A percentile compares a stretch with the other conserved stretches of the same genome.
phyloP scores from a whole-genome alignment of 2,888 invertebrate genomes.

The Bimastos eiseni region DNA sequence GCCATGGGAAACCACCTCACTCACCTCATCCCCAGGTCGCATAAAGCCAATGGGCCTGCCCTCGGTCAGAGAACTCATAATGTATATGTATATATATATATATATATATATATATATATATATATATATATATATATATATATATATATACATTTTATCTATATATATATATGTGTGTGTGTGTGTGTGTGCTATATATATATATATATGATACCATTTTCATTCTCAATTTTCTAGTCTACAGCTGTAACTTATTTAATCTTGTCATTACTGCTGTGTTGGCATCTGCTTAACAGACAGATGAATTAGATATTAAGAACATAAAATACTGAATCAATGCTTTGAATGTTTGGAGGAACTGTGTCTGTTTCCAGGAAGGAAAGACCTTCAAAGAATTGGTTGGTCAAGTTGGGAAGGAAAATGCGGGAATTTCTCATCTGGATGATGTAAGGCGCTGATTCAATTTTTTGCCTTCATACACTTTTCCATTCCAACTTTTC shows the following conservation, averaged over 20 bases:
- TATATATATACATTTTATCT: too few relatives aligned
- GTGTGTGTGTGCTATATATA: too few relatives aligned
- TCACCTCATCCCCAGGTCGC: too few relatives aligned
- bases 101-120: too few relatives aligned
- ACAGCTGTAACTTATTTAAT: neutral
- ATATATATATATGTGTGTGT: too few relatives aligned
- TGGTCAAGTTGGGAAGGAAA: slow-evolving; percentile 47
- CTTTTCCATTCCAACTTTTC: neutral
- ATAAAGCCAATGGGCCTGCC: too few relatives aligned
- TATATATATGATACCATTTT: too few relatives aligned
- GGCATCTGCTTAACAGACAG: neutral
- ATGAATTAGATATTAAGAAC: neutral
- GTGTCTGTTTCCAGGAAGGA: slow-evolving; percentile 44
- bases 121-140: too few relatives aligned
- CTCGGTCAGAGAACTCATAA: too few relatives aligned
- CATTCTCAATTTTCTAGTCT: too few relatives aligned
- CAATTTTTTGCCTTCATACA: neutral
- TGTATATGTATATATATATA: too few relatives aligned
- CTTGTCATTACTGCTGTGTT: neutral
- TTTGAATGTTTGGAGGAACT: neutral
- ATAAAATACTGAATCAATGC: neutral
- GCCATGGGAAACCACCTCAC: too few relatives aligned
- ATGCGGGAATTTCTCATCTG: slow-evolving; percentile 45
- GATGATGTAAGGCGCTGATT: slow-evolving; percentile 44
- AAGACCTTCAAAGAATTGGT: slow-evolving; percentile 49